These are phyloP conservation scores for Megalonaias nervosa DNA, from an alignment of 1,140 invertebrate genomes.

Conservation along the genomic window DNA sequence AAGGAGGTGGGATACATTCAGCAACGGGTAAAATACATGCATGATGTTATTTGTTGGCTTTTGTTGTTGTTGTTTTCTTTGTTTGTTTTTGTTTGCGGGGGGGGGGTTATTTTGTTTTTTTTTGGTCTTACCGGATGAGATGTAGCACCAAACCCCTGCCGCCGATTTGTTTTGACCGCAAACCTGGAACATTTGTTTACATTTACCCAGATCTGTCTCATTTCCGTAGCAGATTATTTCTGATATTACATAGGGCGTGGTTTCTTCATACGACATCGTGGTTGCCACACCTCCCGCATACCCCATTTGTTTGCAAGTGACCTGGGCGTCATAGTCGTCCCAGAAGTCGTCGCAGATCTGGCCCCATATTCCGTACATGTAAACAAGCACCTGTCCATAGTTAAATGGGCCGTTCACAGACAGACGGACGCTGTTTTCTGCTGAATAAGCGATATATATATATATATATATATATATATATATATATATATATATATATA, in stretches of 20 bases:
- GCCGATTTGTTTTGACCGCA: conserved; percentile 8
- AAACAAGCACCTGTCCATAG: background rate
- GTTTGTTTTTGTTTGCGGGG: too few relatives aligned
- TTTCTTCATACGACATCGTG: background rate
- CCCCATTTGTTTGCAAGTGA: conserved; percentile 39
- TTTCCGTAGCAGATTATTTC: conserved; percentile 25
- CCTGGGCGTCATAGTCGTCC: conserved; percentile 17
- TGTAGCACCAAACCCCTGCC: conserved; percentile 15
- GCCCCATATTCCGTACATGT: conserved; percentile 9
- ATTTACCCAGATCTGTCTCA: conserved; percentile 13
- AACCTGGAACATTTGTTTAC: background rate
- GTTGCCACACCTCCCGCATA: conserved; percentile 20
- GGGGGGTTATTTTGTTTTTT: too few relatives aligned
- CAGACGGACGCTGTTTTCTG: too few relatives aligned
- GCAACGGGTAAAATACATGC: too few relatives aligned
- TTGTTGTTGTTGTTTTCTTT: too few relatives aligned
- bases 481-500: too few relatives aligned
- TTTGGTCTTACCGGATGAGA: too few relatives aligned
- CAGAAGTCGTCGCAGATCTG: conserved; percentile 12
- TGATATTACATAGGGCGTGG: conserved; percentile 8
- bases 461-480: too few relatives aligned
- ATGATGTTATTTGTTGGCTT: too few relatives aligned
- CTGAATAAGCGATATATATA: too few relatives aligned
- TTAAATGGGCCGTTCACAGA: too few relatives aligned
- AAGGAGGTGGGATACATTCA: too few relatives aligned